Base-by-base conservation (phyloP, 2,888 invertebrate genomes). In the Julus scanicus region DNA sequence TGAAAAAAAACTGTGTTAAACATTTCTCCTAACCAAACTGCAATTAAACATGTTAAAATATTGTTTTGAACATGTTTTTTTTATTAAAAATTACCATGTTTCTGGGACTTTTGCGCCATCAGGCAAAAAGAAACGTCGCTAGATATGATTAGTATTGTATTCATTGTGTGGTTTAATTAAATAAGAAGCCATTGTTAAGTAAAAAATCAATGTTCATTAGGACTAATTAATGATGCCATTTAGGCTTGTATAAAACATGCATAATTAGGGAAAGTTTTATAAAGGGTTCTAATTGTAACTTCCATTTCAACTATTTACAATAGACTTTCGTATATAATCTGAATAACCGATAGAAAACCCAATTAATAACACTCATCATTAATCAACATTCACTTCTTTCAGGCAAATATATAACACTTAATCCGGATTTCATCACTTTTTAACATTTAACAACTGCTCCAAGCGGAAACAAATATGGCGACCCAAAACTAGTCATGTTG, bases 321-420 rank as follows among this genome's bases (percentile, higher is more conserved):
- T 63, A 63, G n/a, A 63, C 63, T 63, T 63, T 63, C 63, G n/a
- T 63, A 63, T 63, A 63, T 17, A 63, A n/a, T 63, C n/a, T 63
- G 63, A 63, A 63, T 63, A 63, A 63, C 63, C 17, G 63, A 63
- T 63, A 63, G n/a, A 63, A 63, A 63, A 63, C 63, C 63, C 6
- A 63, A 11, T 63, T 63, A 11, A 17, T 53, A 53, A 53, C 53
- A 53, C 13, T 53, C 53, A 44, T 53, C 11, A 17, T 5, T 17
- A 63, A n/a, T 63, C n/a, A 17, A 63, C 20, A 29, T 29, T 71
- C 53, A 53, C 29, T 17, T 53, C 53, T 53, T 17, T 53, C 53
- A 44, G 44, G 13, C 3, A 53, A 53, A 13, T 15, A 53, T 17
- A 53, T 29, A 20, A 71, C 71, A 29, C 29, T 20, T 53, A 4